A percentile compares a stretch with the other conserved stretches of the same genome.
Evolutionary conservation across 2,797 vertebrate species (phyloP).

Genomic region (Phalanger gymnotis): DNA sequence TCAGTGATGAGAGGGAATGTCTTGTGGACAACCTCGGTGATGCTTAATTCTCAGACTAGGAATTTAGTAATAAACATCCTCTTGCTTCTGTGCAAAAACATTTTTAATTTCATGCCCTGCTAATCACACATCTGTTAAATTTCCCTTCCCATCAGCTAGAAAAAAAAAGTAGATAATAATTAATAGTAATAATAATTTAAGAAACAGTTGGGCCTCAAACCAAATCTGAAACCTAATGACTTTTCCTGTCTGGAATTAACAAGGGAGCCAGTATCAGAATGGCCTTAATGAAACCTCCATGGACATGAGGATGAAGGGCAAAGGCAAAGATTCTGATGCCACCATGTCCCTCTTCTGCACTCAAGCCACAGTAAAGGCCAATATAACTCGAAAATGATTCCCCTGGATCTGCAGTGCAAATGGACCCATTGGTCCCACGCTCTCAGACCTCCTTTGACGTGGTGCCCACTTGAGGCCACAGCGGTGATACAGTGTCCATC

Average conservation of each 20-base stretch:
- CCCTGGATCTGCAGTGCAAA: not conserved
- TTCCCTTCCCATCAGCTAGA: conserved; percentile 76
- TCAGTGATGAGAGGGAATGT: conserved; percentile 53
- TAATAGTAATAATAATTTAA: conserved; percentile 82
- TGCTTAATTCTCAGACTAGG: conserved; percentile 79
- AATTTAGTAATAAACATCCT: conserved; percentile 82
- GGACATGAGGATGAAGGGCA: not conserved
- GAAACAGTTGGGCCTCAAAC: conserved; percentile 78
- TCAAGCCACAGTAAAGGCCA: not conserved
- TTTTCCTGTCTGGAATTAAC: conserved; percentile 68
- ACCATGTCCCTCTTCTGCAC: not conserved
- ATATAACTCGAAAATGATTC: not conserved
- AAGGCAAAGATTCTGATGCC: not conserved
- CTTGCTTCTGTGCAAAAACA: conserved; percentile 81
- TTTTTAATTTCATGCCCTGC: conserved; percentile 87
- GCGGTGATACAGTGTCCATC: not conserved
- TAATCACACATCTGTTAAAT: conserved; percentile 86
- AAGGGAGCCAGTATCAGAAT: conserved; percentile 4
- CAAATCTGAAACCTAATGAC: conserved; percentile 80
- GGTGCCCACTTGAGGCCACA: not conserved
- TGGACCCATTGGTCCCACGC: not conserved
- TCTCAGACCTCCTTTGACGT: not conserved
- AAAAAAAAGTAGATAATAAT: conserved; percentile 82
- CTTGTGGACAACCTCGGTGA: conserved; percentile 64
- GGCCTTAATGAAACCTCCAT: rapidly evolving